These are phyloP conservation scores for Volucella inflata DNA, from an alignment of 2,888 invertebrate genomes.

Conservation along the genomic window DNA sequence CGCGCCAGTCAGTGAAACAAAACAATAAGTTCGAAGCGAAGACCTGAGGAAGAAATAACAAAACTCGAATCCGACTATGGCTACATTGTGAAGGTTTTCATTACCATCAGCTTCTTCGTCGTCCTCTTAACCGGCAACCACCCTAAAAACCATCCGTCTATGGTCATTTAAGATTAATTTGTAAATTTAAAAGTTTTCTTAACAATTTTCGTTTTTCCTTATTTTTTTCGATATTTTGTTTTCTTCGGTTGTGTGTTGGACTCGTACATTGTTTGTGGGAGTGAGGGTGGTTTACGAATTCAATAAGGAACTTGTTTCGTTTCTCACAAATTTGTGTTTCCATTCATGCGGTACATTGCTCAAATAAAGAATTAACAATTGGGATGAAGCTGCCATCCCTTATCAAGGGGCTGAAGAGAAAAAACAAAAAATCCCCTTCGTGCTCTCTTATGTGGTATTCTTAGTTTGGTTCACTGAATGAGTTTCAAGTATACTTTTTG, in stretches of 20 bases:
- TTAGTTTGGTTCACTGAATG: too few species aligned
- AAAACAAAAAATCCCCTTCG: too few species aligned
- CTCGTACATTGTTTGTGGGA: not conserved
- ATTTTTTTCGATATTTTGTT: not conserved
- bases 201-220: not conserved
- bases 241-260: not conserved
- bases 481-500: too few species aligned
- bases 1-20: conserved; percentile 50
- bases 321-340: conserved; percentile 21
- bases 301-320: conserved; percentile 18
- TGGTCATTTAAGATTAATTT: conserved; percentile 56
- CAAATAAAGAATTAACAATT: not conserved
- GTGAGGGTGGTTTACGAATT: not conserved
- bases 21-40: conserved; percentile 44
- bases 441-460: too few species aligned
- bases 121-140: not conserved
- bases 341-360: conserved; percentile 34
- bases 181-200: conserved; percentile 45
- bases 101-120: not conserved
- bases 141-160: not conserved
- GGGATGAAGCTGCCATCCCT: conserved; percentile 1
- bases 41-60: not conserved
- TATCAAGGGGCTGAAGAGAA: too few species aligned
- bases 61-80: not conserved
- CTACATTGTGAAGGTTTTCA: not conserved